Base-by-base conservation (phyloP, 1,140 invertebrate species). In the Ctenoplectra terminalis region DNA sequence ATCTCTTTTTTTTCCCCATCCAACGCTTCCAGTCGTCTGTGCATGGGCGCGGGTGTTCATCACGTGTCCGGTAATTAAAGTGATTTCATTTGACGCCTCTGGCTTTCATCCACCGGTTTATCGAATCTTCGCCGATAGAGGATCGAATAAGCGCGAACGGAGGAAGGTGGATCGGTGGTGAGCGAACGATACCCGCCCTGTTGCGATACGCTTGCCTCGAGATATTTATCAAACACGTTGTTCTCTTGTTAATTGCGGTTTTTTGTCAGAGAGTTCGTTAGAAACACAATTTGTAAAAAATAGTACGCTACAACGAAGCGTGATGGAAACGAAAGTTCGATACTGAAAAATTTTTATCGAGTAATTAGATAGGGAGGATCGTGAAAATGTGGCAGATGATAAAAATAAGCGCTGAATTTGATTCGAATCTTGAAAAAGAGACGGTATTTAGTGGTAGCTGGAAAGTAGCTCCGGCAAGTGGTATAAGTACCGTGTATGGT, bases 61-160 rank as follows among this genome's bases (percentile, higher is more conserved):
- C 50, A 29, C 26, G 13, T 20, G 11, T 15, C 31, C 9, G 56
- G 4, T 29, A 70, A 78, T 71, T 71, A 71, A 78, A 71, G 40
- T 43, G 66, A 78, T 60, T 50, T 26, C 67, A 40, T 20, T 29
- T 23, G 43, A 71, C 54, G 43, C 40, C 31, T 20, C 20, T 6
- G n/a, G 43, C 31, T 78, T 40, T 61, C 67, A 20, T 5, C 6
- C n/a, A 17, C 1, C n/a, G 13, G 43, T 79, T 79, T 71, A 71
- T 79, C 67, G 76, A 69, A 52, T 77, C 76, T 58, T 26, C 40
- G 15, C 23, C 76, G 64, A 77, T 43, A 17, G 46, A 17, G 37
- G 17, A 66, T 31, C 17, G 34, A n/a, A 70, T 70, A 70, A 70
- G 15, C 64, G 67, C 17, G 63, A 56, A 20, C 29, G 20, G 15